Evolutionary conservation across 2,888 invertebrate genomes (phyloP), one percentile per base, ranked within the genome.

Genomic region (Andrena haemorrhoa): DNA sequence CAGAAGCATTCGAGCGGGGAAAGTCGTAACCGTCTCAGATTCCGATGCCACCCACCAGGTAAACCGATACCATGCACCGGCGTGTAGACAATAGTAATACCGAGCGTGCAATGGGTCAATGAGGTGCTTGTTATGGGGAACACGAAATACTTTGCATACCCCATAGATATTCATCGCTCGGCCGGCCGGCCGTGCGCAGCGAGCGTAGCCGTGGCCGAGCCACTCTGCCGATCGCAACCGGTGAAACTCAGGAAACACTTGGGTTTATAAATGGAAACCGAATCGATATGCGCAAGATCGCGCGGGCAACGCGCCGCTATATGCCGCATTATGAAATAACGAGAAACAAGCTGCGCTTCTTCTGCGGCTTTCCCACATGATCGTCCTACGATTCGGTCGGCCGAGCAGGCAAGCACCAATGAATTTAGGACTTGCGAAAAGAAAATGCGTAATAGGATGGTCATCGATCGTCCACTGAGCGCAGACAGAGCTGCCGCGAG

Each of bases 71-170:
- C 84, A 79, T 86, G 86, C 85, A 88, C 78, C 79, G 88, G 78
- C 82, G 89, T 83, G 86, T 86, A 88, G 85, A 88, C 90, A 91
- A 90, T 90, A 88, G 92, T 91, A 91, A 91, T 90, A 92, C 86
- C 84, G 77, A 73, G 83, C 87, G 87, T 89, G 88, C 91, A 91
- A 92, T 92, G 92, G 92, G 92, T 92, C 93, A 93, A 93, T 92
- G 92, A 93, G 92, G 90, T 92, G 91, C 92, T 93, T 92, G 92
- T 93, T 92, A 93, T 93, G 92, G 91, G 87, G 87, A 92, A 92
- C 93, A 92, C 92, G 92, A 87, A 92, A 90, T 90, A 89, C 91
- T 93, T 93, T 93, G 92, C 93, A 93, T 93, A 92, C 89, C 89
- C 89, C 89, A 88, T 92, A 92, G 92, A 93, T 93, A 92, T 91